Conservation (phyloP, 1,140 invertebrate species). For the Holcopasites calliopsidis region DNA sequence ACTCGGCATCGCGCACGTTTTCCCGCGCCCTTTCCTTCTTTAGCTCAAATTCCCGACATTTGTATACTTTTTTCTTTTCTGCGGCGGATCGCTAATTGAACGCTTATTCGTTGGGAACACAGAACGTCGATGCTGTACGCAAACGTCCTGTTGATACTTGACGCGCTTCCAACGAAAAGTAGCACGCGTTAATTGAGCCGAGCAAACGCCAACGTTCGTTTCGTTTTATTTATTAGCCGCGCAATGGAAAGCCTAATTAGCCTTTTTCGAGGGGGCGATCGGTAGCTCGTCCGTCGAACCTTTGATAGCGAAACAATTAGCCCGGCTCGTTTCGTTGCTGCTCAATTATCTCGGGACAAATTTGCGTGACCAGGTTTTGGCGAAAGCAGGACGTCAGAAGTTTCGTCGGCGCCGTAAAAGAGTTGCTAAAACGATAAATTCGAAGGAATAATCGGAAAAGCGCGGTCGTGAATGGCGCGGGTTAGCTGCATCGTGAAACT, state of each 20-base stretch:
- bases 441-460: not conserved
- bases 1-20: not conserved
- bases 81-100: not conserved
- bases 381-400: not conserved
- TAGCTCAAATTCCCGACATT: slow-evolving; percentile 26
- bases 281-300: not conserved
- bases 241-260: slow-evolving; percentile 1
- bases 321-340: not conserved
- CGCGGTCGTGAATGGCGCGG: not conserved
- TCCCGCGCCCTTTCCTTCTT: not conserved
- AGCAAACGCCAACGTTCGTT: not conserved
- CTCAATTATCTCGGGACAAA: slow-evolving; percentile 2
- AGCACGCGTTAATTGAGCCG: not conserved
- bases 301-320: slow-evolving; percentile 5
- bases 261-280: not conserved
- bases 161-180: too few relatives aligned
- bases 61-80: slow-evolving; percentile 26
- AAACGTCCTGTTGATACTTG: too few relatives aligned
- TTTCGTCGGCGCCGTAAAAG: not conserved
- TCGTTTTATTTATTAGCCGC: not conserved
- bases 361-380: not conserved
- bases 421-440: not conserved
- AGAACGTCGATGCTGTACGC: not conserved
- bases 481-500: slow-evolving; percentile 1
- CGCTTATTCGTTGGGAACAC: not conserved